Evolutionary conservation across 1,140 invertebrate genomes (phyloP), one percentile per base, ranked within the genome.

Genomic region (Hycleus phaleratus): DNA sequence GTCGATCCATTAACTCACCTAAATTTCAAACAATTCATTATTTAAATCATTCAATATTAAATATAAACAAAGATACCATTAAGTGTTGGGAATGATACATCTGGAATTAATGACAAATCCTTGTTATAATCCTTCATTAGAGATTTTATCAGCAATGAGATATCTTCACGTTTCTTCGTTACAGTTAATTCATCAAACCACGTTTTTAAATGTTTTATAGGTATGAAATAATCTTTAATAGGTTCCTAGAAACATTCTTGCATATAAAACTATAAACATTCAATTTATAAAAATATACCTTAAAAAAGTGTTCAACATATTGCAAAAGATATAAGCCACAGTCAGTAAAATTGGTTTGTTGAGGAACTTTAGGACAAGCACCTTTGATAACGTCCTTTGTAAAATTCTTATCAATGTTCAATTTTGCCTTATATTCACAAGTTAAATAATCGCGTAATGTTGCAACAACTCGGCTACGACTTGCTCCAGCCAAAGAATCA

Each of bases 291-390:
- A 39, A 38, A 69, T 61, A 74, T 74, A 86, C 86, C 75, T 83
- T 81, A 71, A 98, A 96, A 78, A 98, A 99, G 54, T 85, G 86
- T 78, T 98, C 94, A 3, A 93, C 93, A 81, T 96, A 98, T 73
- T 98, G 93, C 38, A 98, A 78, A 42, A 98, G 77, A 77, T 93
- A 98, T 4, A 98, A 78, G 3, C 97, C 97, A 78, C 97, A 99
- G 75, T 99, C 97, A 40, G 88, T 93, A 71, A 88, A 95, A 79
- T 98, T 98, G 58, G 86, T 93, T 78, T 99, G 97, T 71, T 97
- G 93, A 12, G 95, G 95, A 56, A 96, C 91, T 78, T 90, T 91
- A 0, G 91, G 88, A 67, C 82, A 84, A 48, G 84, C 82, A 3
- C 93, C 93, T 69, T 87, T 89, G 51, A 94, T 89, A 18, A 85